A percentile compares a stretch with the other conserved stretches of the same genome.
phyloP scores from a whole-genome alignment of 2,888 invertebrate genomes.

The Diaprepes abbreviatus region DNA sequence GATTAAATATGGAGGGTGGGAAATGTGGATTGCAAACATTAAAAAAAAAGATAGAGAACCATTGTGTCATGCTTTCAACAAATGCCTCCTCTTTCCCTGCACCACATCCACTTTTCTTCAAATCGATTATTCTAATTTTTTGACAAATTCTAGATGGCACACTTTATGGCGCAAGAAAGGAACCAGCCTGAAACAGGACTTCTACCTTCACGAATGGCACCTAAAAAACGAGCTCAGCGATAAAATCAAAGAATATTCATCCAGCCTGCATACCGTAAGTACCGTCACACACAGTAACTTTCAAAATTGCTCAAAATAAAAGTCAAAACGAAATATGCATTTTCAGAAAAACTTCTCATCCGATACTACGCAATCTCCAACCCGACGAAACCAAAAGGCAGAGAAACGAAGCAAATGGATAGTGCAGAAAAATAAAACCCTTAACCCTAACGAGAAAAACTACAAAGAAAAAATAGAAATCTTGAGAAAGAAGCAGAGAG shows the following conservation, averaged over 20 bases:
- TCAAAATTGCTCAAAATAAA: too few relatives aligned
- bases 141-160: constrained; percentile 71
- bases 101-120: too few relatives aligned
- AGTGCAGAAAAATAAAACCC: constrained; percentile 34
- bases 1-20: too few relatives aligned
- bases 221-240: constrained; percentile 68
- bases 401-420: constrained; percentile 39
- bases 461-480: constrained; percentile 44
- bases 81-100: too few relatives aligned
- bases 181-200: constrained; percentile 67
- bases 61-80: too few relatives aligned
- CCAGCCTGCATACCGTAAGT: constrained; percentile 35
- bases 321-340: not conserved
- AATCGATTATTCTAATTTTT: too few relatives aligned
- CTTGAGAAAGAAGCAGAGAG: constrained; percentile 29
- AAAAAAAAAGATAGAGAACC: too few relatives aligned
- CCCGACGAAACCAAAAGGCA: not conserved
- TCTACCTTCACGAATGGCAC: constrained; percentile 71
- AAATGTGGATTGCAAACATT: too few relatives aligned
- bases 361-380: not conserved
- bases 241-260: constrained; percentile 50
- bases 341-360: constrained; percentile 38
- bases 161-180: constrained; percentile 59
- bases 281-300: too few relatives aligned
- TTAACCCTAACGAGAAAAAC: constrained; percentile 31